Percentiles rank a stretch among this genome's conserved stretches.
phyloP scores from a whole-genome alignment of 2,888 invertebrate genomes.

The Rapana venosa region DNA sequence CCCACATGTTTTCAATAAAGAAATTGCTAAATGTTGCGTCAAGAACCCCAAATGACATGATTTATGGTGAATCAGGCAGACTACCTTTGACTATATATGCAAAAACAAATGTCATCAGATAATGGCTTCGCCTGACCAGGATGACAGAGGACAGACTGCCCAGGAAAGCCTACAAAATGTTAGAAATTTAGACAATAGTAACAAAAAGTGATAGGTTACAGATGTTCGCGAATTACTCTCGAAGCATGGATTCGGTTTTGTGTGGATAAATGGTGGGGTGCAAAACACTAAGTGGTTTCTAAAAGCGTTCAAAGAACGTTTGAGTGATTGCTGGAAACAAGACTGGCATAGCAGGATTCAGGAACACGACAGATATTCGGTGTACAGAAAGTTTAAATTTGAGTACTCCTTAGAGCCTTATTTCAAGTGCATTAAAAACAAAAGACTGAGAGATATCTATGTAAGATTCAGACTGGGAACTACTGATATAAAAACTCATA shows the following conservation, averaged over 20 bases:
- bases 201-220: background rate
- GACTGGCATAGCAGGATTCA: background rate
- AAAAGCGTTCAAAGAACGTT: too few relatives aligned
- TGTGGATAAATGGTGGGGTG: background rate
- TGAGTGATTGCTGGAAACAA: background rate
- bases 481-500: background rate
- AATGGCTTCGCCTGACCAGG: background rate
- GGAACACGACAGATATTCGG: background rate
- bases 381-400: background rate
- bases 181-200: background rate
- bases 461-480: background rate
- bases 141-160: background rate
- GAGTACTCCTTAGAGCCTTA: background rate
- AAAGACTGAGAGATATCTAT: background rate
- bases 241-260: background rate
- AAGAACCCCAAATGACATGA: background rate
- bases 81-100: background rate
- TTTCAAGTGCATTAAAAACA: background rate
- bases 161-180: slow-evolving; percentile 1
- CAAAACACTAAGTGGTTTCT: background rate
- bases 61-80: background rate
- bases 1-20: background rate
- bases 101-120: background rate
- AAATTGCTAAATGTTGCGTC: background rate
- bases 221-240: background rate